phyloP scores from a whole-genome alignment of 2,797 vertebrate species.

The Scyliorhinus canicula region DNA sequence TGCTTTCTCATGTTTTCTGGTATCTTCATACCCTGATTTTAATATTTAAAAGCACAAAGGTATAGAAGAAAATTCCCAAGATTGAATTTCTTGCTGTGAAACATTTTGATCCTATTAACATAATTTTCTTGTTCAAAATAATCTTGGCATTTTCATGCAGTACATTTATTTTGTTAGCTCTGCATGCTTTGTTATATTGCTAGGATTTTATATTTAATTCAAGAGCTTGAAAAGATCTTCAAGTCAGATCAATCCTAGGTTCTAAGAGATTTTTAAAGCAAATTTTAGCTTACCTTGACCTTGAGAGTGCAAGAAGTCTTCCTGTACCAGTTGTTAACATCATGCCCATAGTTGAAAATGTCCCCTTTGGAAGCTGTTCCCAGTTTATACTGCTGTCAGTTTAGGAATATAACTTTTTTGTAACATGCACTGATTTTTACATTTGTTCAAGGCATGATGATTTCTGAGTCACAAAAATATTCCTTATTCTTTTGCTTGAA shows the following conservation, averaged over 20 bases:
- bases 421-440: not conserved
- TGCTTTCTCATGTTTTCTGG: constrained; percentile 14
- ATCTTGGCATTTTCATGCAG: not conserved
- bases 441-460: not conserved
- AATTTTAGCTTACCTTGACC: not conserved
- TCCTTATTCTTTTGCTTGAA: not conserved
- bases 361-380: not conserved
- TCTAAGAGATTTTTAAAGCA: not conserved
- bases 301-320: not conserved
- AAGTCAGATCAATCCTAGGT: not conserved
- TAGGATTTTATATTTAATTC: not conserved
- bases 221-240: not conserved
- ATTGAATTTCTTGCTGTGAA: not conserved
- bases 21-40: not conserved
- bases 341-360: not conserved
- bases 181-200: not conserved
- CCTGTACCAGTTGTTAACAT: not conserved
- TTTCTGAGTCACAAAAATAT: not conserved
- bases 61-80: no score
- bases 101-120: not conserved
- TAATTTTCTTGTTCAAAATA: not conserved
- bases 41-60: not conserved
- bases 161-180: not conserved
- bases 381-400: not conserved
- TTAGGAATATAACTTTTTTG: not conserved